Conservation (phyloP, 2,113 vertebrate species). For the Myrmecobius fasciatus region DNA sequence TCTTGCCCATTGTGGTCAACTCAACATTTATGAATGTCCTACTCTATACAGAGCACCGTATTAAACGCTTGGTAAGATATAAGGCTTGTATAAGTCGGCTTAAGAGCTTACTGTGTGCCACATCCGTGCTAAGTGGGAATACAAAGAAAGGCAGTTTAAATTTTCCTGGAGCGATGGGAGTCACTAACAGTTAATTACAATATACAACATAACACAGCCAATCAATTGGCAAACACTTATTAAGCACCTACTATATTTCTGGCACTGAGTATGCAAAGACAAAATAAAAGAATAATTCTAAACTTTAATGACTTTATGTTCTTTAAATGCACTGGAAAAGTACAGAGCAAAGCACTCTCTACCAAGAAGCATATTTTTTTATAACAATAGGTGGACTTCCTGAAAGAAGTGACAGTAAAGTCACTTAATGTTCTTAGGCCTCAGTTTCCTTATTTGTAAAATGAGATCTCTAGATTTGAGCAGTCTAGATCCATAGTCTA, state of each 20-base stretch:
- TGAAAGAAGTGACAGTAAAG: not conserved
- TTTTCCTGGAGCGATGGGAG: not conserved
- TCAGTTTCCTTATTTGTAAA: not conserved
- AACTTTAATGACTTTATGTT: not conserved
- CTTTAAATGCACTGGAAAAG: not conserved
- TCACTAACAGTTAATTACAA: not conserved
- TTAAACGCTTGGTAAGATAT: not conserved
- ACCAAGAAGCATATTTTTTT: not conserved
- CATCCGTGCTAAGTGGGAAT: not conserved
- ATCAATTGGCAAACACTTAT: not conserved
- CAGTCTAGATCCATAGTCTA: not conserved
- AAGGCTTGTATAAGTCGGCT: not conserved
- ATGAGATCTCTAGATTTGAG: not conserved
- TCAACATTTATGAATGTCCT: not conserved
- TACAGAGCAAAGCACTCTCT: not conserved
- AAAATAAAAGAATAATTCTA: not conserved
- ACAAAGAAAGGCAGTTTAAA: not conserved
- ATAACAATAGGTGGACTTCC: not conserved
- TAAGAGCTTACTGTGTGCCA: not conserved
- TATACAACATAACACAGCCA: not conserved
- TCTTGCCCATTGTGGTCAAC: not conserved
- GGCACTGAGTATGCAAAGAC: not conserved
- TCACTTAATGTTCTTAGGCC: not conserved
- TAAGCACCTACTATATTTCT: not conserved
- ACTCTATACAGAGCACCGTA: not conserved